Base-by-base conservation (phyloP, 2,113 vertebrate species). In the Athene noctua region DNA sequence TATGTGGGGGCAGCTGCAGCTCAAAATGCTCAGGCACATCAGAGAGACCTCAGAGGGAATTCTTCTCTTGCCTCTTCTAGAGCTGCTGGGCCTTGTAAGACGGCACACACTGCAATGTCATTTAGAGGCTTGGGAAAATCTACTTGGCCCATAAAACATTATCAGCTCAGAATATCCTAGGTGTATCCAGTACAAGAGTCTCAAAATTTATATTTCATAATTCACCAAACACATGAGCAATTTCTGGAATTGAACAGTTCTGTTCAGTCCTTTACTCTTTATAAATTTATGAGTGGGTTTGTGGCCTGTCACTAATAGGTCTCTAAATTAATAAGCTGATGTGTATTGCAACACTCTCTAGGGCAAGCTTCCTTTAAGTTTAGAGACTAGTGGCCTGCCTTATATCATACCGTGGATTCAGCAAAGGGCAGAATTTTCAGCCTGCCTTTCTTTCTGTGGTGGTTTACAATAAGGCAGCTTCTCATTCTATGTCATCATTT, bases 301-400 rank as follows among this genome's bases (percentile, higher is more conserved):
- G 92, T 96, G 88, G 92, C 65, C 80, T 96, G 65, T 94, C 92
- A 86, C 87, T 94, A 92, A 93, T 86, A 87, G 83, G 52, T 93
- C 62, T 87, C 86, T 95, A 95, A 95, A 97, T 96, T 96, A 96
- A 97, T 94, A 94, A 94, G 66, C 77, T 95, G 86, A 63, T 9
- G 13, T 72, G 73, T 72, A 89, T 86, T 88, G 86, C 70, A 95
- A 82, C 88, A 85, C 63, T 94, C 81, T 96, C 82, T 67, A 62
- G 75, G 96, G 92, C 88, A 96, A 95, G 63, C 51, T 97, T 94
- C 62, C 77, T 82, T 93, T 74, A 81, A 90, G 72, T 91, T 94
- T 77, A 79, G 67, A 95, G 65, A 58, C 29, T 67, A 67, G 51
- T 10, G 10, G 88, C 42, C 25, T 85, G 74, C 72, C 72, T 95